Evolutionary conservation across 1,140 invertebrate species (phyloP), one percentile per base, ranked within the genome.

Genomic region (Caenorhabditis tropicalis): DNA sequence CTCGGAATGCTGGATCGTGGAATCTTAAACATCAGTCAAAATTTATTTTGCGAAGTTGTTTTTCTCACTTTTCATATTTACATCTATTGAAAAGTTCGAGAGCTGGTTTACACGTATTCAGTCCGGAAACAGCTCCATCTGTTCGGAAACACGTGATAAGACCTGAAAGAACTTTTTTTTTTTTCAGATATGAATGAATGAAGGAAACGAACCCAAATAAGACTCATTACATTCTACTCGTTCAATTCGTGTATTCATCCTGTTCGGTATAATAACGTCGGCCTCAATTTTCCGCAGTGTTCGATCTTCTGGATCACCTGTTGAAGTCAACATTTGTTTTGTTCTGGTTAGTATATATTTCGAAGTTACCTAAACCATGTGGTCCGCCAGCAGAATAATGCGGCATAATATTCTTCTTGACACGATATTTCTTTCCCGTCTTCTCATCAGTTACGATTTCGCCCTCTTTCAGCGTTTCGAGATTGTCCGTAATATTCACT

Each of bases 251-350:
- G 87, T 86, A 80, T 89, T 89, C 88, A 90, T 91, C 79, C 87
- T 31, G 33, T 90, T 89, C 19, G 89, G 89, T 80, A 90, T 91
- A 36, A 90, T 65, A 12, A 91, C 87, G 65, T 91, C 87, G 24
- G 86, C 87, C 56, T 90, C 89, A 16, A 90, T 88, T 83, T 82
- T 81, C 2, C 88, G 82, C n/a, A 90, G 80, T 29, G 85, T 85
- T 51, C 84, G 70, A 83, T 90, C 89, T 27, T 90, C 85, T 33
- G 89, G 90, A 82, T 89, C 89, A 29, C 89, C 88, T 89, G 31
- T n/a, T n/a, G 82, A 88, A 79, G 21, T 3, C 3, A 29, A 51
- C 19, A 49, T 27, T 9, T n/a, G 0, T 6, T 43, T 1, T n/a
- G 7, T 82, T 24, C 9, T 9, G 51, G 24, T 24, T n/a, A 21